Percentiles rank a stretch among this genome's conserved stretches.
phyloP scores from a whole-genome alignment of 2,113 vertebrate genomes.

The Scophthalmus maximus region DNA sequence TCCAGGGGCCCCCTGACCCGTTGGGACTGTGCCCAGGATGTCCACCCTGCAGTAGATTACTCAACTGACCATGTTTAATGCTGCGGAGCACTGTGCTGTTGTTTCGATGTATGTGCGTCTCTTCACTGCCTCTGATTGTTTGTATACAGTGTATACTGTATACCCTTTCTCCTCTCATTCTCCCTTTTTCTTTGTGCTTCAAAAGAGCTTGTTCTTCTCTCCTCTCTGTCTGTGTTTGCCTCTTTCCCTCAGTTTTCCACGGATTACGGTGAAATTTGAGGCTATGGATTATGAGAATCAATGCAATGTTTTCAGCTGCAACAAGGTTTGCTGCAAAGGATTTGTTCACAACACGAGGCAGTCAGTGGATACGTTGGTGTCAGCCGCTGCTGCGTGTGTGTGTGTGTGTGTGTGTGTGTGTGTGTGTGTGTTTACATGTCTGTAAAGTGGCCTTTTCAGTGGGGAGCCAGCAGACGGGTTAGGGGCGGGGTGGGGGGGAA shows the following conservation, averaged over 20 bases:
- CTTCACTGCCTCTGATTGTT: background rate
- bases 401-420: conserved; percentile 24
- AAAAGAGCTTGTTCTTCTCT: background rate
- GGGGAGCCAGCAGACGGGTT: conserved; percentile 68
- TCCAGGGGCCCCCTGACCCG: no score
- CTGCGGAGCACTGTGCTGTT: no score
- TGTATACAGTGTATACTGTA: background rate
- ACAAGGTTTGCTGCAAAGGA: conserved; percentile 61
- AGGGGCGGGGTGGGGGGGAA: conserved; percentile 28
- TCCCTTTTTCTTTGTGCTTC: background rate
- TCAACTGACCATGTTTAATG: no score
- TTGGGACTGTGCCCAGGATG: no score
- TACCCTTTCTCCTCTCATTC: background rate
- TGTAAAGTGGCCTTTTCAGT: conserved; percentile 65
- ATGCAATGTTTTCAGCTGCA: conserved; percentile 70
- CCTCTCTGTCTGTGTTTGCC: conserved; percentile 26
- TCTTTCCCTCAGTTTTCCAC: conserved; percentile 45
- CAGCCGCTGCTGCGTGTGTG: conserved; percentile 25
- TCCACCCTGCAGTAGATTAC: no score
- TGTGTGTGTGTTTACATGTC: conserved; percentile 44
- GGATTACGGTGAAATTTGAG: conserved; percentile 77
- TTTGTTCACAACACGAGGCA: conserved; percentile 56
- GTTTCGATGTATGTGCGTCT: conserved; percentile 10
- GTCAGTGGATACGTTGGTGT: conserved; percentile 46
- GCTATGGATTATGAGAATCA: conserved; percentile 77